These are phyloP conservation scores for Eulithis prunata DNA, from an alignment of 2,888 invertebrate species.

Conservation along the genomic window DNA sequence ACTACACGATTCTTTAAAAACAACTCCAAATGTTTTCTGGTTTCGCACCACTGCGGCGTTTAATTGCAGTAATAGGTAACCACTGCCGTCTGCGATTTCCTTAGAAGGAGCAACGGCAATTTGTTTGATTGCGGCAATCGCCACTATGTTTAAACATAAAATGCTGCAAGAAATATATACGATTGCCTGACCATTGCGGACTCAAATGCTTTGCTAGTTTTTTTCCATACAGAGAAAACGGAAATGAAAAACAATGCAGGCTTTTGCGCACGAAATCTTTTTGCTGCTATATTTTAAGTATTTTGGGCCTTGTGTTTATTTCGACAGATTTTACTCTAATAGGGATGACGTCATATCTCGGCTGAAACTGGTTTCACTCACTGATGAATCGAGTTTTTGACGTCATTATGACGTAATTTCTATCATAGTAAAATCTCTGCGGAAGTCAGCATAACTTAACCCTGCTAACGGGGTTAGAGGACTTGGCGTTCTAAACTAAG, in stretches of 20 bases:
- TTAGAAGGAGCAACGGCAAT: constrained; percentile 74
- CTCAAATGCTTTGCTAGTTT: constrained; percentile 35
- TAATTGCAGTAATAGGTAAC: constrained; percentile 59
- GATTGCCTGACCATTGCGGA: constrained; percentile 52
- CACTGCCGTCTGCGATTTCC: constrained; percentile 68
- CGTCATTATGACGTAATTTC: too few relatives aligned
- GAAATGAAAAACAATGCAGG: constrained; percentile 44
- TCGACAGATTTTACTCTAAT: background rate
- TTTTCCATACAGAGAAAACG: constrained; percentile 46
- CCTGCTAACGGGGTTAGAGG: too few relatives aligned
- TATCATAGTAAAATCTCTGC: too few relatives aligned
- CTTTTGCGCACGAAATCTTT: constrained; percentile 1
- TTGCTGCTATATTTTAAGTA: background rate
- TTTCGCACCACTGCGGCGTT: constrained; percentile 72
- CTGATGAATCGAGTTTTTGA: too few relatives aligned
- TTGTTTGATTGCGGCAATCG: constrained; percentile 77
- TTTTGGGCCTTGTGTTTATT: too few relatives aligned
- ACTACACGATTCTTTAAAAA: constrained; percentile 14
- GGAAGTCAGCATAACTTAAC: too few relatives aligned
- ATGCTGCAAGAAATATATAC: constrained; percentile 71
- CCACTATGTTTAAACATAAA: constrained; percentile 75
- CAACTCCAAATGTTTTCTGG: constrained; percentile 45
- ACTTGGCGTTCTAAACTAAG: too few relatives aligned
- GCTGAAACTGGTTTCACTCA: too few relatives aligned
- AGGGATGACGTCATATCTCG: background rate